phyloP scores from a whole-genome alignment of 2,113 vertebrate genomes.

The Muntiacus muntjak region DNA sequence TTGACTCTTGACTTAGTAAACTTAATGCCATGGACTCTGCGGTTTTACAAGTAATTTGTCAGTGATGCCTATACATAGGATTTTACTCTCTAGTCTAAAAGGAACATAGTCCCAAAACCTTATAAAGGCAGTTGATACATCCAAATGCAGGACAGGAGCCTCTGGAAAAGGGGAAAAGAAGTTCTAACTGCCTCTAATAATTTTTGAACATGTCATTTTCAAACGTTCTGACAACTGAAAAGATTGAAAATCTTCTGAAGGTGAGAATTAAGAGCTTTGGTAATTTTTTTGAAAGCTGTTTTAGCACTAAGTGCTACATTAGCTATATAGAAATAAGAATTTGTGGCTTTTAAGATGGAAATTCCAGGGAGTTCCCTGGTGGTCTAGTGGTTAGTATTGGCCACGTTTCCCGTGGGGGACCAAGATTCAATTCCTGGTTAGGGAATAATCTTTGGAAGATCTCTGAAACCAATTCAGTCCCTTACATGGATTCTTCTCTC shows the following conservation, averaged over 20 bases:
- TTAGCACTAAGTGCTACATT: background rate
- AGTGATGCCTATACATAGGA: background rate
- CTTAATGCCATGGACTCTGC: background rate
- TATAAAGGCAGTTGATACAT: background rate
- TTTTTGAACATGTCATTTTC: background rate
- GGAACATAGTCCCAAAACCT: background rate
- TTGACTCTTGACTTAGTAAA: background rate
- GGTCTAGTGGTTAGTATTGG: background rate
- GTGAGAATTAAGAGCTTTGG: background rate
- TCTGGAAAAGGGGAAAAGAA: slow-evolving; percentile 35
- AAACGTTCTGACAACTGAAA: background rate
- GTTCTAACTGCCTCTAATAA: background rate
- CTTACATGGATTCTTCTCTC: background rate
- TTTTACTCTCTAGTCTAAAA: background rate
- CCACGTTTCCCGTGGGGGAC: background rate
- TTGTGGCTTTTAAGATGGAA: background rate
- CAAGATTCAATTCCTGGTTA: background rate
- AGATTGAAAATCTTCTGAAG: background rate
- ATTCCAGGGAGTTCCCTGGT: background rate
- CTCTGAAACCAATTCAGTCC: background rate
- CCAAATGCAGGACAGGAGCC: background rate
- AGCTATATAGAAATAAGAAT: background rate
- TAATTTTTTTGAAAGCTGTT: background rate
- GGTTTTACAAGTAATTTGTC: background rate
- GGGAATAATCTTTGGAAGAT: background rate